Evolutionary conservation across 2,113 vertebrate genomes (phyloP), one percentile per base, ranked within the genome.

Genomic region (Panthera tigris): DNA sequence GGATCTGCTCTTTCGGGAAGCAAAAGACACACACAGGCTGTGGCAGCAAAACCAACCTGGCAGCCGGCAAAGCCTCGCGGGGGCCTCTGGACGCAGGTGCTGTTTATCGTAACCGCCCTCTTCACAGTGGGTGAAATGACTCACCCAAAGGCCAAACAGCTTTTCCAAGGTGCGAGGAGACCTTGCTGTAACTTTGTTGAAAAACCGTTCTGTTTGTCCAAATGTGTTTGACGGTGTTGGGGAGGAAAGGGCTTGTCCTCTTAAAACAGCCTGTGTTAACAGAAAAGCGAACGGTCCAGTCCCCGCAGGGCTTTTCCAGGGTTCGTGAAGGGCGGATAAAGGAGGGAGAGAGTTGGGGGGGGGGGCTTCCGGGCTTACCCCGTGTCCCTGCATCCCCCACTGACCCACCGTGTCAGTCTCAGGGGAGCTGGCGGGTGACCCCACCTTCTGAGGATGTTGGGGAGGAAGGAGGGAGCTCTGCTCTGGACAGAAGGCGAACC

Each of bases 111-210:
- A 83, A 52, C 39, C 63, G 71, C 68, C 96, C 39, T 4, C 74
- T 55, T 74, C 23, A 4, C 73, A 10, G 82, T 55, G 91, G 97
- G 96, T 1, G n/a, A 76, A 63, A 68, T 97, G 96, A 96, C n/a
- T 97, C 97, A 97, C 45, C 29, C 25, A 23, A 36, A 73, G 89
- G 81, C 90, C 80, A 15, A 31, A 66, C 55, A 95, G 89, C 55
- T 91, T 94, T 88, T 89, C 92, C 86, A 84, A 86, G 92, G 69
- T 88, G 66, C 29, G 94, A 90, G 83, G 80, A 81, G 83, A 57
- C 36, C 55, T 57, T 33, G 15, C 68, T 89, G 81, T 16, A 31
- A 89, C 91, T 95, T 71, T 66, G 63, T 88, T 45, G 45, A 39
- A 91, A 83, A 61, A 41, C 36, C 15, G 39, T 16, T 94, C 85